Evolutionary conservation across 2,113 vertebrate genomes (phyloP).

Genomic region (Apaloderma vittatum): DNA sequence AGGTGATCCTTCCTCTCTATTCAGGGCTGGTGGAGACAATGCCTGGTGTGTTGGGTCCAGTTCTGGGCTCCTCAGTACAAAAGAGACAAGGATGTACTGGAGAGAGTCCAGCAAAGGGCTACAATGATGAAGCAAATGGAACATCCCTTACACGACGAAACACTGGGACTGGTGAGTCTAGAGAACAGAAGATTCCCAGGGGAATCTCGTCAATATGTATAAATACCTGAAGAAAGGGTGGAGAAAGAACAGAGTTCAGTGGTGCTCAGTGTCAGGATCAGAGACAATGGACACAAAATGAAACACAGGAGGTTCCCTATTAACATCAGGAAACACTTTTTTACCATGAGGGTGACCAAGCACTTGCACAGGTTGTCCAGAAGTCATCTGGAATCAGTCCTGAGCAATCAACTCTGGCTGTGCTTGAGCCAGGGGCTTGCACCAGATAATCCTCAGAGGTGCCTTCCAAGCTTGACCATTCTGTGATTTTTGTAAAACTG

Average conservation of each 20-base stretch:
- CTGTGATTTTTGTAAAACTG: background rate
- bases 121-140: background rate
- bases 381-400: fast-evolving
- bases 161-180: background rate
- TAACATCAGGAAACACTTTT: background rate
- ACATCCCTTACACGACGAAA: background rate
- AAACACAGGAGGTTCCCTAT: background rate
- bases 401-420: background rate
- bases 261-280: background rate
- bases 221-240: background rate
- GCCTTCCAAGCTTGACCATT: background rate
- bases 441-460: background rate
- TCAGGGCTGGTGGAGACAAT: background rate
- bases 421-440: background rate
- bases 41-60: background rate
- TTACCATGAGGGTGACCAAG: background rate
- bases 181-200: background rate
- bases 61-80: background rate
- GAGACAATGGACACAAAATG: background rate
- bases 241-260: background rate
- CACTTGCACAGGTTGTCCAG: background rate
- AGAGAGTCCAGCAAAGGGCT: background rate
- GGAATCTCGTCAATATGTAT: background rate
- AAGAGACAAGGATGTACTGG: background rate
- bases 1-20: background rate